Evolutionary conservation across 2,888 invertebrate genomes (phyloP), one percentile per base, ranked within the genome.

Genomic region (Stenurella melanura): DNA sequence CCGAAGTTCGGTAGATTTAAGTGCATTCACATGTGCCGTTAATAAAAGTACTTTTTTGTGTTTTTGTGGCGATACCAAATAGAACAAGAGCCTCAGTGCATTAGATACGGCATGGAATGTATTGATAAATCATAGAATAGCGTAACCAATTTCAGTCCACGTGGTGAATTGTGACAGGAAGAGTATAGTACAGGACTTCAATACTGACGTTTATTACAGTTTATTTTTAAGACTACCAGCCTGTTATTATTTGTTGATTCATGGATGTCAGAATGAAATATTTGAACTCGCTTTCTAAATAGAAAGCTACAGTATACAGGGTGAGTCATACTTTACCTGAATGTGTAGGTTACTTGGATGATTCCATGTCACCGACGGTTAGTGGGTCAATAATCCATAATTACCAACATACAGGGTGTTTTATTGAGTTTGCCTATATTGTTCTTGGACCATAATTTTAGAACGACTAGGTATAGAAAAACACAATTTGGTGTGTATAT

Each of bases 111-210:
- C 15, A 42, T 50, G n/a, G 15, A 50, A 3, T n/a, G 58, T 19
- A 58, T 58, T 58, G 58, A 58, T 58, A 58, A 58, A 58, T 58
- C 21, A 58, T 57, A 58, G 11, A 21, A 19, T 9, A 19, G 58
- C 12, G 11, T 11, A 19, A 57, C 19, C 57, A 17, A 18, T 18
- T 57, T 1, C 18, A 42, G 15, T 7, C 57, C 57, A 18, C 17
- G 19, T 17, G 11, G 57, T 15, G 57, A 17, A 18, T 19, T 11
- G 18, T 17, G 18, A 57, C 18, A 57, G 57, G 57, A 18, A 57
- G 6, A 57, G 18, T 17, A 18, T 57, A 57, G n/a, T 57, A 57
- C 4, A 11, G 57, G 57, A 19, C 18, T 0, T 19, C 9, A 10
- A 57, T 57, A 57, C 17, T 18, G 57, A 18, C 17, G 57, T 57